Evolutionary conservation across 2,888 invertebrate genomes (phyloP), one percentile per base, ranked within the genome.

Genomic region (Orchestes rusci): DNA sequence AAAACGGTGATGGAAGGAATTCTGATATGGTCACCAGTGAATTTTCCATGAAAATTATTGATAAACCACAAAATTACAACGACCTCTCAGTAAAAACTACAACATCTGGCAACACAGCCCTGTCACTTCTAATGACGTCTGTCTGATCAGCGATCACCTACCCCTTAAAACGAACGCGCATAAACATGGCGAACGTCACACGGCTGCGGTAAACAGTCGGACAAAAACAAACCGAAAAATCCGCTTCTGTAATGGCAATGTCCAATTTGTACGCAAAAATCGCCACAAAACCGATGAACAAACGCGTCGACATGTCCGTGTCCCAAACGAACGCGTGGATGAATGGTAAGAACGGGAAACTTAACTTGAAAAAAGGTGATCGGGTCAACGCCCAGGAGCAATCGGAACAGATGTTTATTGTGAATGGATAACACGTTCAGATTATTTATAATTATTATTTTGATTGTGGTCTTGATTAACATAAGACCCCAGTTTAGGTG

Each of bases 321-420:
- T 51, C 84, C 41, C 87, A 88, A 73, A 83, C 85, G 30, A 85
- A 83, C 68, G 79, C 84, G 61, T 89, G 88, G 88, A 84, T 86
- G 74, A 58, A 59, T 69, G 88, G 88, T 88, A 75, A 82, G 80
- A 15, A 20, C 12, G 19, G 35, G 19, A 18, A 32, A 27, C 33
- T 28, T 16, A 36, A 15, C 7, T 16, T 2, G 39, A 33, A 43
- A 28, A 27, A 35, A n/a, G n/a, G 35, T 13, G 33, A 39, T 17
- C 30, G 23, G 16, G 27, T 39, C n/a, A n/a, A n/a, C 39, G 16
- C 15, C n/a, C 4, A 8, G 36, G 18, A 36, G 7, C 4, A 33
- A 17, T 17, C 16, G 16, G 17, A 17, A 12, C 31, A 23, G 17
- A 27, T 32, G 16, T 13, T 34, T 34, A 34, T 16, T 15, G 17